phyloP scores from a whole-genome alignment of 2,113 vertebrate species.

The Gymnorhina tibicen region DNA sequence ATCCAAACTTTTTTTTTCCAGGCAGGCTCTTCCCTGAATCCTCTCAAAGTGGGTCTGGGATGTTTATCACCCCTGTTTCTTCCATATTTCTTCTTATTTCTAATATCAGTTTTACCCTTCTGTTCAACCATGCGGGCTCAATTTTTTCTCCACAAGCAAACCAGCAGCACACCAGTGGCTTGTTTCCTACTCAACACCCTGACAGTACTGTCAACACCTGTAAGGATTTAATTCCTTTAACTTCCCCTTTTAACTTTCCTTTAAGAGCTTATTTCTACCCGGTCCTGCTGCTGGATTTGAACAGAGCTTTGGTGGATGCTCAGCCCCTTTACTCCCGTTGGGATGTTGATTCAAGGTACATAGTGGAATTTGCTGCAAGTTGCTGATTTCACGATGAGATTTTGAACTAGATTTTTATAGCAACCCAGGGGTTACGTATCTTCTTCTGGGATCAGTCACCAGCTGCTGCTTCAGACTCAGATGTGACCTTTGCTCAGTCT shows the following conservation, averaged over 20 bases:
- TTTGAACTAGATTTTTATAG: not conserved
- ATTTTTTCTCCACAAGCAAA: not conserved
- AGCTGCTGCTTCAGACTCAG: not conserved
- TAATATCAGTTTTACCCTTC: not conserved
- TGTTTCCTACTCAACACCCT: not conserved
- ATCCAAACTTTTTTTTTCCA: not conserved
- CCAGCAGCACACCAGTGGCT: not conserved
- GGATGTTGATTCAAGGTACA: not conserved
- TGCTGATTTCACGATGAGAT: not conserved
- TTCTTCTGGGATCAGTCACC: not conserved
- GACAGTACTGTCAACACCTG: not conserved
- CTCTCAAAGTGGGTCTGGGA: not conserved
- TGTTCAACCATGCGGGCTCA: not conserved
- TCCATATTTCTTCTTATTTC: not conserved
- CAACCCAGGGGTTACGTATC: accelerated
- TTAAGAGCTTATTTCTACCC: not conserved
- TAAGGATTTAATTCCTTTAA: slow-evolving; percentile 15
- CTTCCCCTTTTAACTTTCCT: not conserved
- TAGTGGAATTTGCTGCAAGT: not conserved
- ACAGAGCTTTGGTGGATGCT: not conserved
- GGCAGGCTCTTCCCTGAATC: not conserved
- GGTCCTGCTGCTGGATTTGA: not conserved
- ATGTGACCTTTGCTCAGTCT: not conserved
- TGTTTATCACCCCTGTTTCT: not conserved
- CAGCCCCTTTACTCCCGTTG: accelerated